Evolutionary conservation across 53 echinoderm and acorn worm genomes (phyloP).

Genomic region (Actinopyga echinites): DNA sequence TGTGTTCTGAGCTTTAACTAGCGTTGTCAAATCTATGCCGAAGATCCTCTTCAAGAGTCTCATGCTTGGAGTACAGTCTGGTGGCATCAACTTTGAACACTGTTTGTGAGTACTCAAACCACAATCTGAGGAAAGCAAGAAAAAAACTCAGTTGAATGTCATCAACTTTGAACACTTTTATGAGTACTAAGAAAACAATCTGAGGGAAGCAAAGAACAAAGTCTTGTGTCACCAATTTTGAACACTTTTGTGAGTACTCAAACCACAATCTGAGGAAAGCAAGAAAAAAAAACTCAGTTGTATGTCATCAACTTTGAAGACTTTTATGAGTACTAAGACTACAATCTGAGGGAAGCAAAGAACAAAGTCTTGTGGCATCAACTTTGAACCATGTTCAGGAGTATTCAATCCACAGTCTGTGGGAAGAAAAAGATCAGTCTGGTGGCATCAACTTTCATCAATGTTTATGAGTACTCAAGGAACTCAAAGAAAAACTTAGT

Average conservation of each 20-base stretch:
- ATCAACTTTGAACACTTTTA: too few relatives aligned
- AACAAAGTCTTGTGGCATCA: constrained; percentile 81
- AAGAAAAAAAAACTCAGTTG: too few relatives aligned
- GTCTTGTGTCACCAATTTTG: constrained; percentile 82
- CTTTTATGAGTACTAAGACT: too few relatives aligned
- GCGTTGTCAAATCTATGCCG: constrained; percentile 88
- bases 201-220: too few relatives aligned
- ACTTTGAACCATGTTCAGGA: constrained; percentile 95
- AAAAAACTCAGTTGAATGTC: too few relatives aligned
- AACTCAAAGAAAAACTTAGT: too few relatives aligned
- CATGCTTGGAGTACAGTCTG: constrained; percentile 84
- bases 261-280: constrained; percentile 76
- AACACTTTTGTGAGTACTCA: constrained; percentile 95
- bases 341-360: too few relatives aligned
- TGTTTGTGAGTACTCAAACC: constrained; percentile 93
- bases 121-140: constrained; percentile 64
- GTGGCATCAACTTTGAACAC: constrained; percentile 90
- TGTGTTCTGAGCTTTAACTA: constrained; percentile 91
- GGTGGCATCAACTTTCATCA: too few relatives aligned
- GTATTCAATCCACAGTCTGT: constrained; percentile 91
- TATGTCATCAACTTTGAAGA: too few relatives aligned
- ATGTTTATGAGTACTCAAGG: too few relatives aligned
- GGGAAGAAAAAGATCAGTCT: neutral
- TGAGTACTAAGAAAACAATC: too few relatives aligned
- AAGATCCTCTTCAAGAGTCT: constrained; percentile 91